phyloP scores from a whole-genome alignment of 2,888 invertebrate species.

The Aphidius colemani region DNA sequence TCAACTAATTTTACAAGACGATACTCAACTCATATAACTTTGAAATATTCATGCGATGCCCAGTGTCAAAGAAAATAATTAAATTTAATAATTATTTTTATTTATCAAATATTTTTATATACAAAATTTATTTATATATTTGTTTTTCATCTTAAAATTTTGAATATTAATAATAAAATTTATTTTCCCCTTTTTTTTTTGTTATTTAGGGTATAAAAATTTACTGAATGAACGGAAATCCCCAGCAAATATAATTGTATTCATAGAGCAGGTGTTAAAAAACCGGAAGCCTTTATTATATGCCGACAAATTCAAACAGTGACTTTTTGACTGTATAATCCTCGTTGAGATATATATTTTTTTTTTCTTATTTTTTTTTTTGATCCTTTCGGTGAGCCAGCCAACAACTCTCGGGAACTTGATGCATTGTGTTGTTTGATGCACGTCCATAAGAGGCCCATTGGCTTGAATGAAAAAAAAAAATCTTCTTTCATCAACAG shows the following conservation, averaged over 20 bases:
- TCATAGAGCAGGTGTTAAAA: slow-evolving; percentile 53
- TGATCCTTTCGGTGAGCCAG: slow-evolving; percentile 31
- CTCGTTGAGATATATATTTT: slow-evolving; percentile 39
- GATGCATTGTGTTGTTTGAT: slow-evolving; percentile 29
- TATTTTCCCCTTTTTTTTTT: too few relatives aligned
- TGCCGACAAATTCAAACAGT: slow-evolving; percentile 57
- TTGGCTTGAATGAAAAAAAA: slow-evolving; percentile 3
- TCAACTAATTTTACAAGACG: slow-evolving; percentile 46
- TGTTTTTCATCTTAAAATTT: too few relatives aligned
- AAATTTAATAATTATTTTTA: too few relatives aligned
- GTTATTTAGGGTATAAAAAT: too few relatives aligned
- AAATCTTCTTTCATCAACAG: neutral
- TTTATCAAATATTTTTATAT: too few relatives aligned
- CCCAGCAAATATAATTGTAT: slow-evolving; percentile 21
- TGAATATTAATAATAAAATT: too few relatives aligned
- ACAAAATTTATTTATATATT: too few relatives aligned
- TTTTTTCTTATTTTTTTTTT: slow-evolving; percentile 56
- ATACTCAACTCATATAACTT: neutral
- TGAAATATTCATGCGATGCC: too few relatives aligned
- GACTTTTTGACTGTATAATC: slow-evolving; percentile 59
- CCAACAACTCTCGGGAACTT: slow-evolving; percentile 40
- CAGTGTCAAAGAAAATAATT: too few relatives aligned
- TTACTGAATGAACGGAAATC: neutral
- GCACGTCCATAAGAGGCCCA: slow-evolving; percentile 8
- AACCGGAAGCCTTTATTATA: slow-evolving; percentile 57